Evolutionary conservation across 2,797 vertebrate genomes (phyloP).

Genomic region (Steatocranus sp.): DNA sequence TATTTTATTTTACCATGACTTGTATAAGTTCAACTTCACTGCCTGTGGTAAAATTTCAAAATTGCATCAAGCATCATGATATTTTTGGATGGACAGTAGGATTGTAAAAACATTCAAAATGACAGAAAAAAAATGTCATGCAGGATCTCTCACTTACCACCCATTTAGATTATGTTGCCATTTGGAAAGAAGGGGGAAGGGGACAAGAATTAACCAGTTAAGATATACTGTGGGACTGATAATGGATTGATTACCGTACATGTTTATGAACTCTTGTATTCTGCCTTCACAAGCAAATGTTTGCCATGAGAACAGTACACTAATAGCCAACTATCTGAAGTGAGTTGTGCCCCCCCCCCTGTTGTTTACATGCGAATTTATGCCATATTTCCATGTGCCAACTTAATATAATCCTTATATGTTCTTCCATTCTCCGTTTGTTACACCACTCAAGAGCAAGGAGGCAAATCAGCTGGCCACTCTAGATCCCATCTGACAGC

Average conservation of each 20-base stretch:
- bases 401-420: constrained; percentile 17
- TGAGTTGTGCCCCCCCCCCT: constrained; percentile 3
- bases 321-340: constrained; percentile 26
- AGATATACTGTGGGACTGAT: constrained; percentile 46
- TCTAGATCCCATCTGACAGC: neutral
- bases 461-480: constrained; percentile 25
- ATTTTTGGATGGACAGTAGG: constrained; percentile 75
- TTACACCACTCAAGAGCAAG: constrained; percentile 12
- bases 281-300: neutral
- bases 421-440: neutral
- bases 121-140: constrained; percentile 88
- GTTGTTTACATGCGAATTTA: constrained; percentile 22
- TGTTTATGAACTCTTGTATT: neutral
- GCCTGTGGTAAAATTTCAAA: constrained; percentile 39
- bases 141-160: constrained; percentile 97
- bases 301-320: constrained; percentile 2
- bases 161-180: constrained; percentile 92
- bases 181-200: constrained; percentile 81
- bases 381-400: constrained; percentile 60
- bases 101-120: constrained; percentile 82
- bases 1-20: neutral
- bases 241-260: neutral
- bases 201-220: constrained; percentile 88
- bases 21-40: constrained; percentile 15
- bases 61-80: constrained; percentile 62